phyloP scores from a whole-genome alignment of 1,140 invertebrate genomes.

The Hyles euphorbiae region DNA sequence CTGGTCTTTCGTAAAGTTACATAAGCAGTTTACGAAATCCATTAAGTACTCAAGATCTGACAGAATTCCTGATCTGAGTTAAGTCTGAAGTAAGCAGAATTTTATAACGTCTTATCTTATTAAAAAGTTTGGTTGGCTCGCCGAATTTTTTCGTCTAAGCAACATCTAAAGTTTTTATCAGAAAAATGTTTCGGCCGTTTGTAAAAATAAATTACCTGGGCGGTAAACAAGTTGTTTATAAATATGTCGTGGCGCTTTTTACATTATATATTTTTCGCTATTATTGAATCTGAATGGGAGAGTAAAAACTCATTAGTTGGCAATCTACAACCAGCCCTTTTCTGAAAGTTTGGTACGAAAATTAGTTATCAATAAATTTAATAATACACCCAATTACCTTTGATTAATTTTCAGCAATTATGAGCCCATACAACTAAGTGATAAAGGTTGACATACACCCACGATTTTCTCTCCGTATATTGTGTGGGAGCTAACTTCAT shows the following conservation, averaged over 20 bases:
- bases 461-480: too few species aligned
- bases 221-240: conserved; percentile 3
- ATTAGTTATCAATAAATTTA: too few species aligned
- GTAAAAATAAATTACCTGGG: conserved; percentile 7
- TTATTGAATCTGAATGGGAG: too few species aligned
- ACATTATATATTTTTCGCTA: neutral
- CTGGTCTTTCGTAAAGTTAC: conserved; percentile 12
- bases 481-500: too few species aligned
- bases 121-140: conserved; percentile 20
- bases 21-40: conserved; percentile 27
- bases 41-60: conserved; percentile 23
- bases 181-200: conserved; percentile 11
- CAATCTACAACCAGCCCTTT: too few species aligned
- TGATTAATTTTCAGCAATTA: too few species aligned
- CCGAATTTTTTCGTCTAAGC: conserved; percentile 12
- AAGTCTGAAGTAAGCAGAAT: conserved; percentile 19
- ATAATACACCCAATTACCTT: too few species aligned
- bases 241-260: neutral
- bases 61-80: conserved; percentile 17
- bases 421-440: too few species aligned
- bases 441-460: too few species aligned
- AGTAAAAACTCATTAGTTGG: too few species aligned
- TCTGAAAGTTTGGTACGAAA: too few species aligned
- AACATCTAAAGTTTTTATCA: conserved; percentile 16
- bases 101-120: conserved; percentile 27